Evolutionary conservation across 2,113 vertebrate genomes (phyloP), one percentile per base, ranked within the genome.

Genomic region (Poecile atricapillus): DNA sequence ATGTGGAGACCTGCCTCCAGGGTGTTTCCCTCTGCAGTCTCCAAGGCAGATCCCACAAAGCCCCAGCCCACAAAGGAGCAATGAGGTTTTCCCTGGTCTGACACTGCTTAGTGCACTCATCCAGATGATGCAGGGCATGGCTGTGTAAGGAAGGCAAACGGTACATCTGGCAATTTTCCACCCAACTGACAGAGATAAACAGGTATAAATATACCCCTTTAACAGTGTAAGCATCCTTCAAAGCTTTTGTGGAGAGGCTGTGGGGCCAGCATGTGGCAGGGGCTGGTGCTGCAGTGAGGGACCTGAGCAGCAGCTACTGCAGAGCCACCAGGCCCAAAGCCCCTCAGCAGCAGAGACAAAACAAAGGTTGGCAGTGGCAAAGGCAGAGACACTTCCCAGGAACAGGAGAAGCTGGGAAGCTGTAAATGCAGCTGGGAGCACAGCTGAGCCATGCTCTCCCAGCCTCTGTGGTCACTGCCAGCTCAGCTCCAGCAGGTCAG

Each of bases 101-200:
- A 60, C 70, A 11, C 77, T 0, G 2, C 87, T 70, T 2, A 49
- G 39, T 7, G 43, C 80, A 37, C 87, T 82, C 91, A 82, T 68
- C 47, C 91, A n/a, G 83, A 9, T 53, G 94, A 71, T 52, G 41
- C 3, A 9, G 55, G 80, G 56, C 44, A 58, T 76, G 69, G 68
- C 91, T 87, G 91, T 49, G 65, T 64, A 53, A 96, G 76, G 89
- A 91, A 91, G 69, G 83, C 89, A 94, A 79, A 64, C 0, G 12
- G 56, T 73, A 67, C 91, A 95, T 60, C 87, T 95, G 94, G 94
- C 84, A 62, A 82, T 89, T 89, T 95, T 76, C 93, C 91, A 93
- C 74, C 77, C 91, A 93, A 7, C 39, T 94, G 94, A 89, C 89
- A 93, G 91, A 87, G 91, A 96, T 64, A 70, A 93, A 95, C 93